Conservation (phyloP, 2,888 invertebrate species). For the Acleris emargana region DNA sequence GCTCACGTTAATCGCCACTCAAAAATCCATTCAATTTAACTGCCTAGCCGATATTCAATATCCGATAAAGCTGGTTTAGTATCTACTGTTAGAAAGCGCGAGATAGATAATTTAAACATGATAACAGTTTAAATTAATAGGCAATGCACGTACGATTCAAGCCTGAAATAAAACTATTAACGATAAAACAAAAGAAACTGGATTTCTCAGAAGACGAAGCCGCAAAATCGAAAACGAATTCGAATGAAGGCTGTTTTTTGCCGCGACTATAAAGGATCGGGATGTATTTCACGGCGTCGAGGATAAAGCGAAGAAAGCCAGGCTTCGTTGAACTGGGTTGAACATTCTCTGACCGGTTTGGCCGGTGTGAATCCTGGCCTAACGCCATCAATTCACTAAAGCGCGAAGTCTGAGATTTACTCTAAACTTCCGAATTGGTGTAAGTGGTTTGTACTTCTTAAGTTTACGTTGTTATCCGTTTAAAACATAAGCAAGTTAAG, state of each 20-base stretch:
- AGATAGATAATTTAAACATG: background rate
- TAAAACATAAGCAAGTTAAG: no score
- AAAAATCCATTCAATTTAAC: conserved; percentile 14
- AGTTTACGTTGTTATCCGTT: background rate
- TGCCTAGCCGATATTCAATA: conserved; percentile 16
- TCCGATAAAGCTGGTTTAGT: conserved; percentile 1
- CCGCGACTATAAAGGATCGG: conserved; percentile 15
- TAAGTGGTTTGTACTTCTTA: background rate
- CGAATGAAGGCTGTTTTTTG: conserved; percentile 1
- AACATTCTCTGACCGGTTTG: conserved; percentile 77
- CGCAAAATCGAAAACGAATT: background rate
- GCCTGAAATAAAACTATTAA: background rate
- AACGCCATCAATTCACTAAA: background rate
- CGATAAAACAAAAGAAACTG: background rate
- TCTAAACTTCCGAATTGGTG: background rate
- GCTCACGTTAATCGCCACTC: conserved; percentile 23
- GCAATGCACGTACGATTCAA: background rate
- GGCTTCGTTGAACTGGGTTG: conserved; percentile 72
- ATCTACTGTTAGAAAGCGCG: conserved; percentile 7
- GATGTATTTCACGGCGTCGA: conserved; percentile 40
- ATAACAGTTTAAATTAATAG: background rate
- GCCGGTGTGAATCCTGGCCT: conserved; percentile 75
- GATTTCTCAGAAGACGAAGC: conserved; percentile 8
- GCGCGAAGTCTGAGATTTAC: background rate
- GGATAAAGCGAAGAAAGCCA: conserved; percentile 70